A percentile compares a stretch with the other conserved stretches of the same genome.
Evolutionary conservation across 2,797 vertebrate species (phyloP).

Genomic region (Furcifer pardalis): DNA sequence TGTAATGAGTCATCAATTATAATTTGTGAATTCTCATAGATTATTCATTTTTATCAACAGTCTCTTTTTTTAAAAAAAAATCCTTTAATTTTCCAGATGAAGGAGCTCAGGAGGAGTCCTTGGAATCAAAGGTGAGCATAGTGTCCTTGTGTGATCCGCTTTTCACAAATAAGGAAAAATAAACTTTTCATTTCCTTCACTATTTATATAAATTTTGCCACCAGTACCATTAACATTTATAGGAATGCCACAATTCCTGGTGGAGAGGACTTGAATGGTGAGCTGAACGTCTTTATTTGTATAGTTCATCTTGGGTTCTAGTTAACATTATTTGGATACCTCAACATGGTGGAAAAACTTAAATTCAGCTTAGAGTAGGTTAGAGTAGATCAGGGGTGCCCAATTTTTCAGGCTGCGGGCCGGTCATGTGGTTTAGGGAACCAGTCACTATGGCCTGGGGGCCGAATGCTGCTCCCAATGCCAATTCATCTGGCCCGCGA

Average conservation of each 20-base stretch:
- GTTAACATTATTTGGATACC: not conserved
- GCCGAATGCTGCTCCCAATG: too few relatives aligned
- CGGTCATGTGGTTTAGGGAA: too few relatives aligned
- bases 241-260: not conserved
- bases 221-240: not conserved
- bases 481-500: too few relatives aligned
- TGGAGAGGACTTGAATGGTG: not conserved
- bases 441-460: too few relatives aligned
- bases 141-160: conserved; percentile 18
- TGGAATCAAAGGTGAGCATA: conserved; percentile 77
- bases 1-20: too few relatives aligned
- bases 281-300: not conserved
- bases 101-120: conserved; percentile 77
- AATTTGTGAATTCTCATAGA: not conserved
- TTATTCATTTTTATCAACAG: not conserved
- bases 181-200: not conserved
- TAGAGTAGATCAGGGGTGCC: not conserved
- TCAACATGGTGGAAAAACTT: not conserved
- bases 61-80: not conserved
- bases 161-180: not conserved
- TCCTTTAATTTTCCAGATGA: conserved; percentile 73
- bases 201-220: not conserved
- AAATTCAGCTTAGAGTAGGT: not conserved
- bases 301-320: not conserved
- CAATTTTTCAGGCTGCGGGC: too few relatives aligned